Percentiles rank a stretch among this genome's conserved stretches.
phyloP scores from a whole-genome alignment of 2,113 vertebrate genomes.

The Ailurus styani region DNA sequence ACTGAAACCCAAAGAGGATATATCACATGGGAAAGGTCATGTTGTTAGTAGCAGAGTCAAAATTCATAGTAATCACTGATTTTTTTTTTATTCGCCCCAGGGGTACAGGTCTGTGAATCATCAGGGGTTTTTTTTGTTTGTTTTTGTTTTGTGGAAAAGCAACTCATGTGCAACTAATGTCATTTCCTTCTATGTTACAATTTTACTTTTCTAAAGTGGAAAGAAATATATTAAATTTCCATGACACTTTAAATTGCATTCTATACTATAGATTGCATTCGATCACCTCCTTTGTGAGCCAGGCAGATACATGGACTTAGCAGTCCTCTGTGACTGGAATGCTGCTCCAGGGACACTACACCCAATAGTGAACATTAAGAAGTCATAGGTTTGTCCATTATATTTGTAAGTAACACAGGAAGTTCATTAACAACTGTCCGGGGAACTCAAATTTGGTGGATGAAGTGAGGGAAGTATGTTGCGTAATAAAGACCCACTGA shows the following conservation, averaged over 20 bases:
- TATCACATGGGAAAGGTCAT: not conserved
- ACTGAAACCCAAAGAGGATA: not conserved
- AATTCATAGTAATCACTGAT: not conserved
- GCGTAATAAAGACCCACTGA: not conserved
- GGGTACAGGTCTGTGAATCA: no score
- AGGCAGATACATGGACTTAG: not conserved
- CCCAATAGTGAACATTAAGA: not conserved
- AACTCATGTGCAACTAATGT: not conserved
- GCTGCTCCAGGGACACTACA: not conserved
- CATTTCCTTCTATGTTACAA: not conserved
- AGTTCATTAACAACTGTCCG: not conserved
- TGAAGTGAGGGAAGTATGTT: not conserved
- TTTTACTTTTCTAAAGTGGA: slow-evolving; percentile 32
- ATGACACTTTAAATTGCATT: slow-evolving; percentile 1
- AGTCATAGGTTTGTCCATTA: not conserved
- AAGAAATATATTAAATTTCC: slow-evolving; percentile 7
- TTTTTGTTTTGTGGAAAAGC: not conserved
- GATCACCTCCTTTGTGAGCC: not conserved
- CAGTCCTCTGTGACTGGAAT: not conserved
- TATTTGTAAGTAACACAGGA: not conserved
- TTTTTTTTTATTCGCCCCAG: no score
- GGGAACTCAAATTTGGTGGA: not conserved
- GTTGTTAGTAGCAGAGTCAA: not conserved
- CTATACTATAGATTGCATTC: not conserved
- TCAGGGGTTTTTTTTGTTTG: no score